Evolutionary conservation across 2,113 vertebrate species (phyloP).

Genomic region (Probosciger aterrimus): DNA sequence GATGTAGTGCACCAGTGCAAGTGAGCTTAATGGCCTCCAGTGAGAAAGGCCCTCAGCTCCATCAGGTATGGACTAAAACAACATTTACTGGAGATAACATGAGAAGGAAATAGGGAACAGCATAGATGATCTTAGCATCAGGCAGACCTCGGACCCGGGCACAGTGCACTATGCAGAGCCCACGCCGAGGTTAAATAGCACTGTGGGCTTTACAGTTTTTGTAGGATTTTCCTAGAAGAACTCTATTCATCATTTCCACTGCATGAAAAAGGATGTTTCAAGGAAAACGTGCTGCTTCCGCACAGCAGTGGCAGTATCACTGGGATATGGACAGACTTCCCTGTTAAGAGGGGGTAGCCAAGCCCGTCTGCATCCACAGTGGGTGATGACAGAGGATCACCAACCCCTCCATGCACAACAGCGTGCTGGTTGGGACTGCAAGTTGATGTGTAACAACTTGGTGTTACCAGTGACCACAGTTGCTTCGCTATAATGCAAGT

Average conservation of each 20-base stretch:
- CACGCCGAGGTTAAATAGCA: not conserved
- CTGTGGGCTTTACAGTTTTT: not conserved
- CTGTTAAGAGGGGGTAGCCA: fast-evolving
- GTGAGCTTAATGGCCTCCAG: not conserved
- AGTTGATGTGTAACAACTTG: fast-evolving
- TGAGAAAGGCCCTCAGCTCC: not conserved
- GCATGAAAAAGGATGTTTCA: not conserved
- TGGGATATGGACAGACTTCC: not conserved
- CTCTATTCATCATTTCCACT: not conserved
- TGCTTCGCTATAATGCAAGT: not conserved
- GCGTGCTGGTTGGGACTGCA: not conserved
- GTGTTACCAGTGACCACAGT: fast-evolving
- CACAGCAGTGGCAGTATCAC: fast-evolving
- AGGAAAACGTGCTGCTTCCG: fast-evolving
- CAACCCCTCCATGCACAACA: fast-evolving
- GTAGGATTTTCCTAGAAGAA: not conserved
- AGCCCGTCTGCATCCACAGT: not conserved
- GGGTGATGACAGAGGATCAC: not conserved
- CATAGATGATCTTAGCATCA: not conserved
- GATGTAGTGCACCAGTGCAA: no score
- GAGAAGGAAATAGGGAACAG: not conserved
- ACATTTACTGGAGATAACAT: fast-evolving
- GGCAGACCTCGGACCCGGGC: not conserved
- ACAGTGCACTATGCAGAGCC: not conserved
- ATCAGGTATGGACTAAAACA: not conserved